phyloP scores from a whole-genome alignment of 2,113 vertebrate genomes.

The Myotis lucifugus region DNA sequence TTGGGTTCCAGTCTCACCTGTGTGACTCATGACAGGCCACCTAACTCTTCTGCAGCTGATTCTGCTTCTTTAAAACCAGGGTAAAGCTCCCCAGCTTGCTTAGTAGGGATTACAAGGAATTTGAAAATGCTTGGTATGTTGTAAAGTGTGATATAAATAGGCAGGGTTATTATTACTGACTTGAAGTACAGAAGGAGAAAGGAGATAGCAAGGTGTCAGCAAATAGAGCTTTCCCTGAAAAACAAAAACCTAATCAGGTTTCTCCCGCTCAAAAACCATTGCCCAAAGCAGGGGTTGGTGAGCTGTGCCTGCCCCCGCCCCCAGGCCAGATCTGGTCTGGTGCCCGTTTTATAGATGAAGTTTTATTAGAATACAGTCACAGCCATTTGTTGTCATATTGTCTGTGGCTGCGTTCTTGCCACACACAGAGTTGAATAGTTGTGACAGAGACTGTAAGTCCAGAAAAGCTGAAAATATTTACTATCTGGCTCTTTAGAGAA shows the following conservation, averaged over 20 bases:
- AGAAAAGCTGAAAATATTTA: constrained; percentile 9
- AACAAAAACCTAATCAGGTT: neutral
- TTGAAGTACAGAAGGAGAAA: neutral
- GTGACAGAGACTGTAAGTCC: neutral
- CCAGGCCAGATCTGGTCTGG: neutral
- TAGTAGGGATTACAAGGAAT: neutral
- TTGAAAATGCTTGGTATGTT: constrained; percentile 38
- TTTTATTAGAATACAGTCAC: neutral
- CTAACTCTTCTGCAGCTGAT: neutral
- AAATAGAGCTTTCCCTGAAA: neutral
- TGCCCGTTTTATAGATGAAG: neutral
- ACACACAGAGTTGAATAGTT: neutral
- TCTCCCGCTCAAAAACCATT: neutral
- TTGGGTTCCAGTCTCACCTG: neutral
- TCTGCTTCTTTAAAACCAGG: neutral
- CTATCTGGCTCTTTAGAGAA: neutral
- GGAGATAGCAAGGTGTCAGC: neutral
- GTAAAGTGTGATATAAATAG: neutral
- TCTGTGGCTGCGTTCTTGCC: neutral
- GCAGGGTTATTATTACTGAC: constrained; percentile 10
- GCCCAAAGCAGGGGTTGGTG: neutral
- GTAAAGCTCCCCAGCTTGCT: neutral
- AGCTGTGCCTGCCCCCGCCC: fast-evolving
- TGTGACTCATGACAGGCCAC: neutral
- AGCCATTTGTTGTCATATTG: neutral